These are phyloP conservation scores for Lucilia cuprina DNA, from an alignment of 1,140 invertebrate genomes.

Conservation along the genomic window DNA sequence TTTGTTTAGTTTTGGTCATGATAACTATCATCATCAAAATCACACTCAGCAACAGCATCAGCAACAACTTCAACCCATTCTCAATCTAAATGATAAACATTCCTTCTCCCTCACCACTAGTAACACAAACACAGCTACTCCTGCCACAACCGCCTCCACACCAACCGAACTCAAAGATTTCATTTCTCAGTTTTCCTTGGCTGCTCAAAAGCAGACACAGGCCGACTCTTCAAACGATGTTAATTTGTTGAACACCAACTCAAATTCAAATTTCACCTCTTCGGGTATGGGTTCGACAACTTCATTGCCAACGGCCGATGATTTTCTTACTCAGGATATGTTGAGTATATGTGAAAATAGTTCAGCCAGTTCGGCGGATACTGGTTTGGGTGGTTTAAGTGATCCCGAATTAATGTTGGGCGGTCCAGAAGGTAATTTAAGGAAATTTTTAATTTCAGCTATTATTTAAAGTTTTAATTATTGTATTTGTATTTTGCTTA, in stretches of 20 bases:
- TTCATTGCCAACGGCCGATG: constrained; percentile 44
- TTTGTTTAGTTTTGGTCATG: constrained; percentile 36
- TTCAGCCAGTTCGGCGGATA: constrained; percentile 68
- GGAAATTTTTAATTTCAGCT: background rate
- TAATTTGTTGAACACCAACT: constrained; percentile 36
- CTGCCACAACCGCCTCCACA: constrained; percentile 46
- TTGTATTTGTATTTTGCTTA: constrained; percentile 38
- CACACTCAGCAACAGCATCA: background rate
- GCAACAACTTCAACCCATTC: background rate
- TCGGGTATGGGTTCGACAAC: constrained; percentile 36
- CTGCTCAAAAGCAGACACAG: background rate
- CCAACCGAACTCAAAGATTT: constrained; percentile 41
- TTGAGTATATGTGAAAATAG: constrained; percentile 66
- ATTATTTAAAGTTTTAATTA: background rate
- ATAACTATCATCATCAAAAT: background rate
- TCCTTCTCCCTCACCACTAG: constrained; percentile 7
- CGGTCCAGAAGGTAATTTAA: constrained; percentile 54
- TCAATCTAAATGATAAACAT: constrained; percentile 34
- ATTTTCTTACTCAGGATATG: constrained; percentile 54
- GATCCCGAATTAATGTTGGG: constrained; percentile 65
- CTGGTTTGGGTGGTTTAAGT: constrained; percentile 65
- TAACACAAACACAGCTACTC: constrained; percentile 37
- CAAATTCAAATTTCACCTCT: constrained; percentile 38
- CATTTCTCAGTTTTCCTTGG: constrained; percentile 14
- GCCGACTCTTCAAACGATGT: background rate